A percentile compares a stretch with the other conserved stretches of the same genome.
These are phyloP conservation scores for Meteorus cinctellus DNA, from an alignment of 2,888 invertebrate species.

Conservation along the genomic window DNA sequence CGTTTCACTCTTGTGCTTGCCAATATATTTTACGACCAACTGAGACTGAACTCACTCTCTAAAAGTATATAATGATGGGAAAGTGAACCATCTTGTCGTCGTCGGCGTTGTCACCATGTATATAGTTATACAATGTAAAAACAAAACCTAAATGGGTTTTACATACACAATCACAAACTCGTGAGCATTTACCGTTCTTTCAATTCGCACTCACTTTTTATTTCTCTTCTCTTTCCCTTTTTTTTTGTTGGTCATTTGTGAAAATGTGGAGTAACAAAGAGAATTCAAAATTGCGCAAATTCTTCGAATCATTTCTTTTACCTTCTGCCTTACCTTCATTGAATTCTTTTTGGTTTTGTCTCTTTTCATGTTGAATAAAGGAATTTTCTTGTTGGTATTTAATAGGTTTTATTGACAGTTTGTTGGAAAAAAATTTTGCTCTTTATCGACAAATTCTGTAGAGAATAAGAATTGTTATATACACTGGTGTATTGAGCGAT, in stretches of 20 bases:
- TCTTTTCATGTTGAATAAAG: too few species aligned
- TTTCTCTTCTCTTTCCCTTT: neutral
- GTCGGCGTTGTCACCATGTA: neutral
- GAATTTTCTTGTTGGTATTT: too few species aligned
- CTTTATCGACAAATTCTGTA: too few species aligned
- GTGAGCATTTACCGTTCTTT: neutral
- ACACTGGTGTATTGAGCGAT: too few species aligned
- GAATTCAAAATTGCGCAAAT: neutral
- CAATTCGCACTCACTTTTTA: neutral
- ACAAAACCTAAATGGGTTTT: neutral
- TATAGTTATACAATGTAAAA: neutral
- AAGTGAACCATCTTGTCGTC: conserved; percentile 21
- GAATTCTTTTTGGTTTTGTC: too few species aligned
- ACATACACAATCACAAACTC: neutral
- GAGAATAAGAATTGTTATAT: too few species aligned
- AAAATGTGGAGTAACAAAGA: neutral
- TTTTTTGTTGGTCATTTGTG: conserved; percentile 7
- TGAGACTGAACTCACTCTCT: conserved; percentile 13
- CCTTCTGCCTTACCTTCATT: too few species aligned
- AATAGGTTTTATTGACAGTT: too few species aligned
- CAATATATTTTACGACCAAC: conserved; percentile 33
- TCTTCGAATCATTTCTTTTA: neutral
- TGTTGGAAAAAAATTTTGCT: too few species aligned
- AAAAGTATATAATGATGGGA: conserved; percentile 36
- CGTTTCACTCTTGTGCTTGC: conserved; percentile 10